Evolutionary conservation across 2,797 vertebrate species (phyloP).

Genomic region (Syngnathus rostellatus): DNA sequence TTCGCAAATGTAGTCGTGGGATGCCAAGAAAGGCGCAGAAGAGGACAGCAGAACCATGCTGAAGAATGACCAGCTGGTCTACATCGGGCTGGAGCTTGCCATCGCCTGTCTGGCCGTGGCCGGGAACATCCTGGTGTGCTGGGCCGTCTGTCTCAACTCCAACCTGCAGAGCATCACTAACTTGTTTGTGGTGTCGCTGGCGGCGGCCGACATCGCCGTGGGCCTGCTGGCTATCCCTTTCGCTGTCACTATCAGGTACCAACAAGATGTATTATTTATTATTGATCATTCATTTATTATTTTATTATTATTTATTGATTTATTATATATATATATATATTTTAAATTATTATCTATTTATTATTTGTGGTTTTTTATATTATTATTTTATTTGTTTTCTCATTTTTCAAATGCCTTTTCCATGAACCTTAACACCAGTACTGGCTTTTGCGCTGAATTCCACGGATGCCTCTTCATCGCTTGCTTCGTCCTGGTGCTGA

Average conservation of each 20-base stretch:
- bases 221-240: slow-evolving; percentile 95
- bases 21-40: slow-evolving; percentile 33
- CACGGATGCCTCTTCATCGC: slow-evolving; percentile 93
- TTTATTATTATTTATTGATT: too few species aligned
- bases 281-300: too few species aligned
- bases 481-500: slow-evolving; percentile 93
- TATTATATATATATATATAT: too few species aligned
- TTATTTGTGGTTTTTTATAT: too few species aligned
- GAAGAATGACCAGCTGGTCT: slow-evolving; percentile 65
- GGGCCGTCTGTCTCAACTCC: slow-evolving; percentile 90
- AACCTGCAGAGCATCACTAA: slow-evolving; percentile 97
- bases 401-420: background rate
- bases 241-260: slow-evolving; percentile 76
- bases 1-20: slow-evolving; percentile 11
- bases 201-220: slow-evolving; percentile 89
- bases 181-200: slow-evolving; percentile 93
- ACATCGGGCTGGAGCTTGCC: slow-evolving; percentile 84
- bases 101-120: slow-evolving; percentile 83
- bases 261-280: too few species aligned
- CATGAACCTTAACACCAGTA: slow-evolving; percentile 60
- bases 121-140: slow-evolving; percentile 92
- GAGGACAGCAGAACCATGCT: slow-evolving; percentile 65
- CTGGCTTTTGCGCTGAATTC: slow-evolving; percentile 87
- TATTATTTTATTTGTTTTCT: too few species aligned
- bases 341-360: too few species aligned